Conservation (phyloP, 2,113 vertebrate genomes). For the Lepus europaeus region DNA sequence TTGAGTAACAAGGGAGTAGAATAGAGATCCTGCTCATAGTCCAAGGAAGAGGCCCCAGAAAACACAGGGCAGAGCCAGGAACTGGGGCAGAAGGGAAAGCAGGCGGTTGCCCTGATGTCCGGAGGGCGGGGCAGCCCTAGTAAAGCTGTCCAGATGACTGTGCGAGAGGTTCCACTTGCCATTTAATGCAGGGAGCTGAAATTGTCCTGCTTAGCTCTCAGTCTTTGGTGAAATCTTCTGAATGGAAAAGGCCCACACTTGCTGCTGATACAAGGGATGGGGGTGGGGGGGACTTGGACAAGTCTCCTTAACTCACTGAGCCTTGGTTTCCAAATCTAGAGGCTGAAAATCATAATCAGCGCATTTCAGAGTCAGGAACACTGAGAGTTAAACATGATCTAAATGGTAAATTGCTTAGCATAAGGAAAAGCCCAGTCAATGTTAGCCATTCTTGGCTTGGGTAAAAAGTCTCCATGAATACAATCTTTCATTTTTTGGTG, state of each 20-base stretch:
- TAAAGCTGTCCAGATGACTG: neutral
- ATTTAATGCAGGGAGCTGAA: constrained; percentile 16
- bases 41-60: constrained; percentile 5
- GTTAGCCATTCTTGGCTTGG: neutral
- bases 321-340: constrained; percentile 28
- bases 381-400: constrained; percentile 48
- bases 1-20: constrained; percentile 13
- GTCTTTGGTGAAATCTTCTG: neutral
- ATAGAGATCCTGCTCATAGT: constrained; percentile 53
- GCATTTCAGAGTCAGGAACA: neutral
- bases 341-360: constrained; percentile 30
- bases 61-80: constrained; percentile 29
- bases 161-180: neutral
- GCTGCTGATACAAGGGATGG: neutral
- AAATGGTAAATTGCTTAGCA: neutral
- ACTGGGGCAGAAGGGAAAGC: constrained; percentile 14
- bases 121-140: neutral
- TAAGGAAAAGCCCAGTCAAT: constrained; percentile 35
- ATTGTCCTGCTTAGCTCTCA: neutral
- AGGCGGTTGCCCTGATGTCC: neutral
- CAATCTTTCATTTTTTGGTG: constrained; percentile 62
- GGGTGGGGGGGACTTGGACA: neutral
- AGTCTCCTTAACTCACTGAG: constrained; percentile 38
- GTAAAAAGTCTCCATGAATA: constrained; percentile 58
- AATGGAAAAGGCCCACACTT: constrained; percentile 8